Base-by-base conservation (phyloP, 1,140 invertebrate species). In the Vanessa tameamea region DNA sequence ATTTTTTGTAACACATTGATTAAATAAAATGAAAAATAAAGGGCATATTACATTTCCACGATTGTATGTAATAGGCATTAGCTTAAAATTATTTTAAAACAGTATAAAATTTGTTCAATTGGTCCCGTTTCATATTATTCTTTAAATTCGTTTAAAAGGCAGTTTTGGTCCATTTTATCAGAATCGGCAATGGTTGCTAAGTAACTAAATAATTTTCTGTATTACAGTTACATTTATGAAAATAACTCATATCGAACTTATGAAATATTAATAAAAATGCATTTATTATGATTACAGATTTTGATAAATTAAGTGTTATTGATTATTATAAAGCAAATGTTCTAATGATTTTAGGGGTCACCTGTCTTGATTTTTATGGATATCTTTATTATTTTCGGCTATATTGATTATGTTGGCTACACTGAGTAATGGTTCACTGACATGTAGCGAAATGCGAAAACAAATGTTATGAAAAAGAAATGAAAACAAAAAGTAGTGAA, bases 21-120 rank as follows among this genome's bases (percentile, higher is more conserved):
- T 43, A 43, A 9, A 20, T 20, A 20, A 20, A 20, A 20, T 20
- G 0, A 16, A 73, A 72, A 55, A 63, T 61, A 65, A 64, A 55
- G 48, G 47, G 59, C 67, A 65, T 43, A 55, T 88, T 82, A 93
- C 91, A 85, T 93, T 92, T 83, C 92, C 92, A 61, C 92, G 90
- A 70, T 79, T 90, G 78, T 87, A 87, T 77, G 89, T 87, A 73
- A 90, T 85, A 85, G 92, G 90, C 90, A 92, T 93, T 85, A 86
- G 84, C 78, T 84, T 77, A 82, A 77, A 63, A 73, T 78, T 69
- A 73, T 82, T 69, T 74, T 78, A 76, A 76, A 81, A 78, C 69
- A 66, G 48, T 82, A 79, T 78, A 78, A 82, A 84, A 82, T 76
- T 76, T 75, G 82, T 82, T 79, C 66, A 74, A 75, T 88, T 90